Percentiles rank a stretch among this genome's conserved stretches.
Evolutionary conservation across 2,113 vertebrate species (phyloP).

Genomic region (Actenoides hombroni): DNA sequence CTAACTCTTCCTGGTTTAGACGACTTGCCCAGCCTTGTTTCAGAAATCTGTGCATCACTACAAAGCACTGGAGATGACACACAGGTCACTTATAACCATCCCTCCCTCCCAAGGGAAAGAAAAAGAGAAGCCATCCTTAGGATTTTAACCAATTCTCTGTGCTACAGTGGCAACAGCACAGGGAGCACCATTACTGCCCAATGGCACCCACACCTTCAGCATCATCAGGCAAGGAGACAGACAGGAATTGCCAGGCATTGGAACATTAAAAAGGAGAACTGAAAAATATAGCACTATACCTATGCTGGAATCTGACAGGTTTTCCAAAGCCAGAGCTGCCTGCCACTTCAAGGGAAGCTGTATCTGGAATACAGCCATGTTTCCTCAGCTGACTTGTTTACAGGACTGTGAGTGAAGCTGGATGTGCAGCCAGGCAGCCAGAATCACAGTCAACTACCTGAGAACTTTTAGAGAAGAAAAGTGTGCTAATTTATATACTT

Average conservation of each 20-base stretch:
- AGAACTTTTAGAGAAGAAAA: background rate
- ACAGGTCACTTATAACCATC: background rate
- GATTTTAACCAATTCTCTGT: background rate
- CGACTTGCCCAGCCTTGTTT: background rate
- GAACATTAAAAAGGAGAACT: background rate
- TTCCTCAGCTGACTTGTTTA: conserved; percentile 20
- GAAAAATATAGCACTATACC: background rate
- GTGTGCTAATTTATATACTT: background rate
- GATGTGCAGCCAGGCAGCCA: background rate
- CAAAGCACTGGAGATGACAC: background rate
- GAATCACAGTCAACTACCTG: background rate
- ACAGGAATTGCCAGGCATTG: background rate
- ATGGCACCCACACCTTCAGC: background rate
- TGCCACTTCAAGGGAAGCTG: background rate
- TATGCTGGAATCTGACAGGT: background rate
- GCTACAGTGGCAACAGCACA: background rate
- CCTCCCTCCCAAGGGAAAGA: background rate
- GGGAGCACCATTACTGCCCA: background rate
- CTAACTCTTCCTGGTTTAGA: background rate
- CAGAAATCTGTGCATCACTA: background rate
- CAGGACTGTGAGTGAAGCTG: background rate
- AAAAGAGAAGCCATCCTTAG: background rate
- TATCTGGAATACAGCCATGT: background rate
- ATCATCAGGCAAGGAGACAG: background rate
- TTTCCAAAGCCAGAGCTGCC: background rate